Percentiles rank a stretch among this genome's conserved stretches.
These are phyloP conservation scores for Panurus biarmicus DNA, from an alignment of 2,113 vertebrate species.

Conservation along the genomic window DNA sequence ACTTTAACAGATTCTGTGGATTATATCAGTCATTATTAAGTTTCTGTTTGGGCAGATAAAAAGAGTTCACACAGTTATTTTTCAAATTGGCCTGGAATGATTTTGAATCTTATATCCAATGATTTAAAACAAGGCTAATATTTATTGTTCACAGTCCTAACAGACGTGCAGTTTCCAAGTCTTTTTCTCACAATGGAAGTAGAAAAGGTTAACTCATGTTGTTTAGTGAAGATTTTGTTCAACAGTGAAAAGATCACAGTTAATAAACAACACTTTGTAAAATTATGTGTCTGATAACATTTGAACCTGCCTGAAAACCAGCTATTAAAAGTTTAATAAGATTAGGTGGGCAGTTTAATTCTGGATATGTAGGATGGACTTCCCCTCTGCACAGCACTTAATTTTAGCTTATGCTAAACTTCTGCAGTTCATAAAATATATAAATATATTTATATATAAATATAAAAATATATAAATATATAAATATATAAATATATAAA, in stretches of 20 bases:
- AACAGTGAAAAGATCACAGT: neutral
- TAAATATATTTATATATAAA: accelerated
- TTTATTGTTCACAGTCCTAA: neutral
- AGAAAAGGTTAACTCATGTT: neutral
- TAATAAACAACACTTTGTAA: neutral
- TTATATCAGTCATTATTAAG: neutral
- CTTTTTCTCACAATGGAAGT: neutral
- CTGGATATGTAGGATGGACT: neutral
- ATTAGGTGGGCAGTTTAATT: neutral
- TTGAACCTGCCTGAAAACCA: neutral
- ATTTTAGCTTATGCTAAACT: neutral
- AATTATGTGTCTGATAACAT: neutral
- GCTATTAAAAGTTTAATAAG: neutral
- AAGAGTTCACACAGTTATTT: neutral
- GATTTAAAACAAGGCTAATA: neutral
- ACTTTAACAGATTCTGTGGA: neutral
- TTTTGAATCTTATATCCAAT: neutral
- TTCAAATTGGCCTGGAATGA: neutral
- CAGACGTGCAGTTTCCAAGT: neutral
- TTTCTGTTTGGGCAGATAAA: neutral
- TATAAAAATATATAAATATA: neutral
- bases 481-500: accelerated
- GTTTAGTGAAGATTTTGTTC: neutral
- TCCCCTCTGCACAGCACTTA: neutral
- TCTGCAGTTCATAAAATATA: neutral